Evolutionary conservation across 2,113 vertebrate genomes (phyloP).

Genomic region (Tichodroma muraria): DNA sequence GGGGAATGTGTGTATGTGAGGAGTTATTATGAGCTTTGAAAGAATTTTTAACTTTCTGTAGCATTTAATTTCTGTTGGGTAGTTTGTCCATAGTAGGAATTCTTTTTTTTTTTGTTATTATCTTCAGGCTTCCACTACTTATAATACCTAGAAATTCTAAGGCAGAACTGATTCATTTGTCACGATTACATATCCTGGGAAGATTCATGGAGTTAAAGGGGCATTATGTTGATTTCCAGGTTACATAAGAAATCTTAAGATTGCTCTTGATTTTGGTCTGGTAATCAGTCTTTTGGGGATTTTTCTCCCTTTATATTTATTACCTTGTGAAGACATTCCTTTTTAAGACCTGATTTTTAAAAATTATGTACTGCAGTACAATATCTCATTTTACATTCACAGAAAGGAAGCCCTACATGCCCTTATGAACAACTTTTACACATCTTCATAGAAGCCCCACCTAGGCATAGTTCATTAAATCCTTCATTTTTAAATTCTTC

Average conservation of each 20-base stretch:
- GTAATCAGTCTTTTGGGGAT: not conserved
- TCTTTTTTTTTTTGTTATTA: not conserved
- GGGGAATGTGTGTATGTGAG: rapidly evolving
- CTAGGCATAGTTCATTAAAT: not conserved
- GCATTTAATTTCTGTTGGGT: not conserved
- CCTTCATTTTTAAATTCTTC: not conserved
- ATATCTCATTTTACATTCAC: not conserved
- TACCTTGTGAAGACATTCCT: not conserved
- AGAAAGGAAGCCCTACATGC: not conserved
- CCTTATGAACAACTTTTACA: not conserved
- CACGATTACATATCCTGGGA: not conserved
- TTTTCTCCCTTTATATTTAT: not conserved
- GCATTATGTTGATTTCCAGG: not conserved
- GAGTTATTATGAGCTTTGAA: not conserved
- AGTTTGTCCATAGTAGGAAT: not conserved
- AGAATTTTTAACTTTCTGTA: not conserved
- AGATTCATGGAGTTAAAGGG: not conserved
- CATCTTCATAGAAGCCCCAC: not conserved
- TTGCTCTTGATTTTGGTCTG: not conserved
- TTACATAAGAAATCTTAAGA: not conserved
- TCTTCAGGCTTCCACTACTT: not conserved
- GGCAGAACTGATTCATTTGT: not conserved
- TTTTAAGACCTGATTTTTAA: not conserved
- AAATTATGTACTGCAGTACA: not conserved
- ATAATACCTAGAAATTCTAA: not conserved